Conservation (phyloP, 1,140 invertebrate genomes). For the Drosophila orena region DNA sequence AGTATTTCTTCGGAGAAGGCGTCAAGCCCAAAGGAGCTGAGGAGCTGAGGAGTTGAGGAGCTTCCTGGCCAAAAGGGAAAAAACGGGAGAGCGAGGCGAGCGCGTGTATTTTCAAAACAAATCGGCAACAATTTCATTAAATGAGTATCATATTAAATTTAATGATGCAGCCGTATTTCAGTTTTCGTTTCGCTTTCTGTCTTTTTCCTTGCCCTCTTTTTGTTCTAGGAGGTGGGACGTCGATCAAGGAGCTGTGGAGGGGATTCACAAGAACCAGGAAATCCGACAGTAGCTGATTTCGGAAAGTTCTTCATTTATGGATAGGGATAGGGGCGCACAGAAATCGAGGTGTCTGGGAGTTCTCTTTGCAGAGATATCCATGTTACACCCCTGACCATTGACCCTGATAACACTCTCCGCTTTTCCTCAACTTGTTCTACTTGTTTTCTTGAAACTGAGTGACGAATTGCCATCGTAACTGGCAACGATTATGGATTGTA, state of each 20-base stretch:
- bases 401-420: neutral
- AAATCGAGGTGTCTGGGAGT: slow-evolving; percentile 59
- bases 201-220: slow-evolving; percentile 49
- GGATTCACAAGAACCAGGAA: slow-evolving; percentile 6
- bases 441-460: slow-evolving; percentile 19
- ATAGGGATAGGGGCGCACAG: slow-evolving; percentile 2
- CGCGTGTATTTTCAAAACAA: slow-evolving; percentile 85
- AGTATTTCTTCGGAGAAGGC: slow-evolving; percentile 63
- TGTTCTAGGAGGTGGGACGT: slow-evolving; percentile 47
- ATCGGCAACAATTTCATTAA: slow-evolving; percentile 85
- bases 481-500: slow-evolving; percentile 74
- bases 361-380: slow-evolving; percentile 74
- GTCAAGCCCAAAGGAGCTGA: slow-evolving; percentile 52
- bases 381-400: slow-evolving; percentile 35
- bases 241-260: slow-evolving; percentile 1
- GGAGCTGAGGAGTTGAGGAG: neutral
- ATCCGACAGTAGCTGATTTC: slow-evolving; percentile 63
- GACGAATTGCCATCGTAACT: slow-evolving; percentile 65
- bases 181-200: slow-evolving; percentile 78
- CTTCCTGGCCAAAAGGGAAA: neutral
- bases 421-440: neutral
- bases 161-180: slow-evolving; percentile 85
- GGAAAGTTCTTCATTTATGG: slow-evolving; percentile 66
- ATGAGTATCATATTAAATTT: slow-evolving; percentile 85
- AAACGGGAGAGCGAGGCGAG: slow-evolving; percentile 35